A percentile compares a stretch with the other conserved stretches of the same genome.
Evolutionary conservation across 2,113 vertebrate species (phyloP).

Genomic region (Xiphias gladius): DNA sequence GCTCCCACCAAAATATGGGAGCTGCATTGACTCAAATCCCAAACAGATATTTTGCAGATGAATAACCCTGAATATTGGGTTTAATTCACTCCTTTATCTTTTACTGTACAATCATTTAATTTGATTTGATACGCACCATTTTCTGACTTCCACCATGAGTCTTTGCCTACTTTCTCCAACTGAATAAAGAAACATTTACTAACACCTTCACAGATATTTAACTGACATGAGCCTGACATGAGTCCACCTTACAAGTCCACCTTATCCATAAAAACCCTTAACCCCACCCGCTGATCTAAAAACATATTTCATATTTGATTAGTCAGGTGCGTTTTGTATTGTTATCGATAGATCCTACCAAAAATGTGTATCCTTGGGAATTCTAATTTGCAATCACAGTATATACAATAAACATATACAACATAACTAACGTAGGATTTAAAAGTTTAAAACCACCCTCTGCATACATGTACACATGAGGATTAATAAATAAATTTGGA

Average conservation of each 20-base stretch:
- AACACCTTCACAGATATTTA: background rate
- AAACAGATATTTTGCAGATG: background rate
- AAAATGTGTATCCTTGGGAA: background rate
- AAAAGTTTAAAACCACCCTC: no score
- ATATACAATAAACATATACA: background rate
- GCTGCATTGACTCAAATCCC: conserved; percentile 4
- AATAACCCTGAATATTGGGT: background rate
- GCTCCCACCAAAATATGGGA: conserved; percentile 11
- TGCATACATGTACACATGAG: background rate
- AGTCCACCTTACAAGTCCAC: no score
- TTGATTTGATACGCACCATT: background rate
- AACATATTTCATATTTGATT: no score
- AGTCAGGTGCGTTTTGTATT: background rate
- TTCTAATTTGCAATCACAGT: background rate
- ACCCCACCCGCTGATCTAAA: no score
- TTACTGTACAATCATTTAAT: background rate
- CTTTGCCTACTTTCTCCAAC: background rate
- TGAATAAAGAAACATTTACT: background rate
- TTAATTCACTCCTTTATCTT: background rate
- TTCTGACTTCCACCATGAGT: background rate
- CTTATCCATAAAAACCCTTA: no score
- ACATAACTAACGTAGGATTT: no score
- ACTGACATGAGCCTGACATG: background rate
- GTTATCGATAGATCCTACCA: background rate
- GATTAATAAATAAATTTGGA: background rate